Base-by-base conservation (phyloP, 2,888 invertebrate species). In the Lepetodrilus schrolli region DNA sequence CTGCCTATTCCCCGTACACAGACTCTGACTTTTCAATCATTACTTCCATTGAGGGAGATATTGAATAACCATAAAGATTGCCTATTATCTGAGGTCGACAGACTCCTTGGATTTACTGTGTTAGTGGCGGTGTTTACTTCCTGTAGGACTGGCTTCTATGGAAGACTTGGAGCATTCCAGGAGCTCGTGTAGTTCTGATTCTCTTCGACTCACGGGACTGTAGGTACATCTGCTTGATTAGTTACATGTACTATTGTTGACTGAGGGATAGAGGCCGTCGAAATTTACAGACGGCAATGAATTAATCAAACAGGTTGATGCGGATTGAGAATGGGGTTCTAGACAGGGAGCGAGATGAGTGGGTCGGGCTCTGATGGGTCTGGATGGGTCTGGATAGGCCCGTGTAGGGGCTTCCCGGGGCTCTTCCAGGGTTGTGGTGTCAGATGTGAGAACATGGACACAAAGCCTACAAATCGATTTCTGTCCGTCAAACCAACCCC, bases 271-370 rank as follows among this genome's bases (percentile, higher is more conserved):
- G 58, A 58, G 13, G 7, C 58, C 1, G 58, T 21, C 5, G 17
- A 58, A 30, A 30, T 58, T 58, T 30, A 58, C 58, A 30, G 17
- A 58, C 30, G 58, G 58, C 58, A 58, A 58, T 58, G 58, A 58
- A 58, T 58, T 58, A 58, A 58, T 58, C 58, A 58, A 58, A 58
- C 58, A 58, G 58, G 30, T 34, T 34, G 58, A 58, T 34, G 58
- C 17, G 58, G 17, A 30, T 58, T 58, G 30, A 58, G 58, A 58
- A 23, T 34, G 10, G 30, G 26, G 34, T 26, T 26, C 2, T 30
- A 26, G 58, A 26, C 58, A 30, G 17, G 17, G 30, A 58, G 13
- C 13, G 30, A 5, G 30, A 7, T 3, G 51, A 7, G 58, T 5
- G 30, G 7, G 30, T 30, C 4, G 13, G 5, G 58, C 34, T 48